Evolutionary conservation across 2,797 vertebrate species (phyloP).

Genomic region (Aselliscus stoliczkanus): DNA sequence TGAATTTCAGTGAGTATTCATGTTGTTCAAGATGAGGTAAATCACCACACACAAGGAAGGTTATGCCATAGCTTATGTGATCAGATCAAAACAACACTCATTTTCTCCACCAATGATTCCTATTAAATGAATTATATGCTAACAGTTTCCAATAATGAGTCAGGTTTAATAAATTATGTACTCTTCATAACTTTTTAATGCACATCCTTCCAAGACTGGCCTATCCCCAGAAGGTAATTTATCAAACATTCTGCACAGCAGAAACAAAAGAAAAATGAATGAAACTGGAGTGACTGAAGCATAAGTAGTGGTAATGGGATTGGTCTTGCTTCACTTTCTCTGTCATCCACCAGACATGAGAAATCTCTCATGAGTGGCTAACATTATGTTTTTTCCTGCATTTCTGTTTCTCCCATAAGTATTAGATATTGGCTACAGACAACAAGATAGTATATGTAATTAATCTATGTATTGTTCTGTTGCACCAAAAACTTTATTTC

Average conservation of each 20-base stretch:
- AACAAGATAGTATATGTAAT: slow-evolving; percentile 4
- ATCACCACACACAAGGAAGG: slow-evolving; percentile 58
- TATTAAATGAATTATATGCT: slow-evolving; percentile 61
- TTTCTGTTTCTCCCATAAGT: slow-evolving; percentile 36
- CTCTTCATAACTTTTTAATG: slow-evolving; percentile 70
- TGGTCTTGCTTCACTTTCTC: slow-evolving; percentile 66
- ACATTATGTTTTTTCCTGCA: slow-evolving; percentile 4
- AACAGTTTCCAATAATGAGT: slow-evolving; percentile 61
- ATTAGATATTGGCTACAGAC: slow-evolving; percentile 38
- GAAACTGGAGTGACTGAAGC: slow-evolving; percentile 63
- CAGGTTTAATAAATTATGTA: slow-evolving; percentile 64
- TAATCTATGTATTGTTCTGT: slow-evolving; percentile 10
- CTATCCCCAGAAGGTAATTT: slow-evolving; percentile 55
- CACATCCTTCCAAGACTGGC: slow-evolving; percentile 47
- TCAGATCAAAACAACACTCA: slow-evolving; percentile 65
- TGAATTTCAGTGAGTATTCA: slow-evolving; percentile 30
- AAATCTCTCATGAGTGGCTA: slow-evolving; percentile 9
- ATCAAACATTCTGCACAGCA: slow-evolving; percentile 44
- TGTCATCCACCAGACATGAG: slow-evolving; percentile 27
- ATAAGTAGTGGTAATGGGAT: slow-evolving; percentile 63
- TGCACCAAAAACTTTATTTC: slow-evolving; percentile 11
- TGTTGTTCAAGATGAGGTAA: slow-evolving; percentile 49
- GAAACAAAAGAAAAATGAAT: slow-evolving; percentile 68
- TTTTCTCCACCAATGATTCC: slow-evolving; percentile 69
- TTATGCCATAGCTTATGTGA: slow-evolving; percentile 41